These are phyloP conservation scores for Standfussiana lucernea DNA, from an alignment of 2,888 invertebrate genomes.

Conservation along the genomic window DNA sequence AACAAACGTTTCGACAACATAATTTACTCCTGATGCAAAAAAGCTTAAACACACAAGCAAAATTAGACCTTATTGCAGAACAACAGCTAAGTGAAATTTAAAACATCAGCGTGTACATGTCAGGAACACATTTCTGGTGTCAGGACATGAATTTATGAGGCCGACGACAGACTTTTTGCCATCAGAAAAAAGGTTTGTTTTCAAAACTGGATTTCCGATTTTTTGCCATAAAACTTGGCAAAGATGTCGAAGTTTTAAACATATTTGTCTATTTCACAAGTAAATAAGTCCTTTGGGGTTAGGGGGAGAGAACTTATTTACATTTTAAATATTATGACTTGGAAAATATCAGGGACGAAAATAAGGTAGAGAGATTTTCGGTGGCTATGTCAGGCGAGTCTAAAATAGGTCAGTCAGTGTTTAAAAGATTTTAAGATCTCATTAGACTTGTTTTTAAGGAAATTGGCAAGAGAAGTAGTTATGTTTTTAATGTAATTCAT, in stretches of 20 bases:
- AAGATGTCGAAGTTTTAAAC: constrained; percentile 42
- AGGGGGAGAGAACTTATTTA: constrained; percentile 34
- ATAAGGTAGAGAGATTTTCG: background rate
- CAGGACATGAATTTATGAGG: constrained; percentile 69
- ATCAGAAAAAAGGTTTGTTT: constrained; percentile 62
- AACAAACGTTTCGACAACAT: background rate
- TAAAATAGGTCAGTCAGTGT: constrained; percentile 31
- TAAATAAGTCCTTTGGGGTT: constrained; percentile 42
- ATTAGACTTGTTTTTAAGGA: constrained; percentile 6
- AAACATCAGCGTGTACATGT: constrained; percentile 60
- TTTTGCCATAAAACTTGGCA: constrained; percentile 56
- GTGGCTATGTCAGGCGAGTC: background rate
- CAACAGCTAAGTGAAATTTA: constrained; percentile 27
- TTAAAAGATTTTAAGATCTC: constrained; percentile 10
- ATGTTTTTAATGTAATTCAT: background rate
- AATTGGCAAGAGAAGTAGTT: background rate
- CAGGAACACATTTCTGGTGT: constrained; percentile 63
- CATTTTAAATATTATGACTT: constrained; percentile 51
- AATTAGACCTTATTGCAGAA: constrained; percentile 40
- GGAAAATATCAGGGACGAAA: constrained; percentile 17
- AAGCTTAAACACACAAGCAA: constrained; percentile 27
- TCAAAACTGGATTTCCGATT: constrained; percentile 68
- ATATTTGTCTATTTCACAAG: constrained; percentile 49
- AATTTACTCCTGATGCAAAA: background rate
- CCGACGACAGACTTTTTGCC: constrained; percentile 70